phyloP scores from a whole-genome alignment of 1,140 invertebrate species.

The Heliconius eleuchia region DNA sequence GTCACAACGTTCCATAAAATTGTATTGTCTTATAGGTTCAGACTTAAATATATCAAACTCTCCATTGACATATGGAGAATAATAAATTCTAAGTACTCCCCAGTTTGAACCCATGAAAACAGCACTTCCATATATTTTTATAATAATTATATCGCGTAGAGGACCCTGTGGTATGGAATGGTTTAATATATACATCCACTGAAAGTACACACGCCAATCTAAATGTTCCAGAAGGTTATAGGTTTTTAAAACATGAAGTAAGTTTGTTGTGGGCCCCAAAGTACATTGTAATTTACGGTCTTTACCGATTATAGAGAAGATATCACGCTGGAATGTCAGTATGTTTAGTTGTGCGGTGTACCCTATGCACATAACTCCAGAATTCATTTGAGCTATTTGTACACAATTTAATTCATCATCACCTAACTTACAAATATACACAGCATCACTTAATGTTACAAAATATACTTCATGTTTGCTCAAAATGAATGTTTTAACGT shows the following conservation, averaged over 20 bases:
- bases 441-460: conserved; percentile 51
- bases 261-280: conserved; percentile 9
- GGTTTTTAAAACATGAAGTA: conserved; percentile 22
- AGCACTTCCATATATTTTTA: conserved; percentile 55
- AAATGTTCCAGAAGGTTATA: conserved; percentile 29
- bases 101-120: conserved; percentile 62
- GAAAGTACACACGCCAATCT: conserved; percentile 40
- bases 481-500: conserved; percentile 53
- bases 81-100: conserved; percentile 65
- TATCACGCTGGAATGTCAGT: conserved; percentile 23
- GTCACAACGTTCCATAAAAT: conserved; percentile 59
- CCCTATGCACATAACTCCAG: conserved; percentile 21
- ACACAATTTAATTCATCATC: conserved; percentile 22
- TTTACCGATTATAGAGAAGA: conserved; percentile 6
- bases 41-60: conserved; percentile 60
- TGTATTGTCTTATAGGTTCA: conserved; percentile 59
- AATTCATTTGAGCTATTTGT: conserved; percentile 9
- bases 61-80: conserved; percentile 50
- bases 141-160: conserved; percentile 51
- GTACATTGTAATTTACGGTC: conserved; percentile 1
- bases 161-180: conserved; percentile 49
- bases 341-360: conserved; percentile 18
- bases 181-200: conserved; percentile 59
- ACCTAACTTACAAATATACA: conserved; percentile 46
- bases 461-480: conserved; percentile 50